Evolutionary conservation across 2,797 vertebrate species (phyloP), one percentile per base, ranked within the genome.

Genomic region (Urophycis tenuis): DNA sequence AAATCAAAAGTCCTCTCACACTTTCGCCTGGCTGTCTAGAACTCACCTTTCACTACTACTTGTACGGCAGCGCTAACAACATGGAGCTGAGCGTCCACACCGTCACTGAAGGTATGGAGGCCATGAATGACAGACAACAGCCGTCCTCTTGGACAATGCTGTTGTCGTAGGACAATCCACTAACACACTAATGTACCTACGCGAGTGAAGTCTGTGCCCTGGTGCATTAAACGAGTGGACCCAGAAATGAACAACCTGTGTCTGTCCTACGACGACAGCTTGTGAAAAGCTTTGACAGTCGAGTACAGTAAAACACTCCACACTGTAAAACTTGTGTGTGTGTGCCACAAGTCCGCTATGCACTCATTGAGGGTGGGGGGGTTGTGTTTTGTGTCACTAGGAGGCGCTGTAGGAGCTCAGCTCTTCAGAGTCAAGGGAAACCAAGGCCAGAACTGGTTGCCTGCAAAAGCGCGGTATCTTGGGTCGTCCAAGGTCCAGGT

Each of bases 21-120:
- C 69, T n/a, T 0, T 76, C 90, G 2, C 76, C 87, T 6, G 90
- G 87, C 73, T 95, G 95, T 81, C 84, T 95, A 77, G 89, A 91
- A 29, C 88, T 96, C 17, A 87, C 85, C 72, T 95, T 96, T 80
- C 74, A 93, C 81, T 95, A 95, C 75, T 89, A 87, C 75, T 78
- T 95, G 79, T 92, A 84, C 5, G 93, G 93, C 36, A 92, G 72
- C 32, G 91, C 93, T 39, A 84, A 78, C 3, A 89, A 74, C 0
- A 92, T 94, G 90, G 74, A 90, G 34, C 78, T 96, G 77, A 89
- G 80, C 0, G 85, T 95, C 76, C 90, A 93, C 25, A 85, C 88
- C 30, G 75, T 90, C 0, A 78, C 77, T 33, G 5, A 81, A 78
- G 90, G 94, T 92, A 87, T 69, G 81, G 78, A 0, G 33, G 32